A percentile compares a stretch with the other conserved stretches of the same genome.
Evolutionary conservation across 1,140 invertebrate genomes (phyloP).

Genomic region (Philaenus spumarius): DNA sequence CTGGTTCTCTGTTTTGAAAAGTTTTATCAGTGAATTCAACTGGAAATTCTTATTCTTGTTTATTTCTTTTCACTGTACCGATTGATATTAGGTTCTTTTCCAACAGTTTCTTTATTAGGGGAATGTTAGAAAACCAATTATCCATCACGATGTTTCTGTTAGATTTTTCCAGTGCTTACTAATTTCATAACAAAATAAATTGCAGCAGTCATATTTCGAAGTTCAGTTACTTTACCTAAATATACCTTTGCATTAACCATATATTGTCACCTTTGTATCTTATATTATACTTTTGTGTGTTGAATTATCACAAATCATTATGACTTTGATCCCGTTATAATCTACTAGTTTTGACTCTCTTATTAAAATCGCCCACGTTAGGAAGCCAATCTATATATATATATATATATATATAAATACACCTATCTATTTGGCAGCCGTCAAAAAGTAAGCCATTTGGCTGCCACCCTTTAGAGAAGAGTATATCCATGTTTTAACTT

Average conservation of each 20-base stretch:
- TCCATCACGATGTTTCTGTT: slow-evolving; percentile 35
- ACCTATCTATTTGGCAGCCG: no score
- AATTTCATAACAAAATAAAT: slow-evolving; percentile 30
- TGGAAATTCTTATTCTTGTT: slow-evolving; percentile 29
- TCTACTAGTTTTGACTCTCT: no score
- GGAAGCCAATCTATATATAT: no score
- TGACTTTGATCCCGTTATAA: slow-evolving; percentile 43
- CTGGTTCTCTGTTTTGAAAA: slow-evolving; percentile 3
- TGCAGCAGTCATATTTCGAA: slow-evolving; percentile 14
- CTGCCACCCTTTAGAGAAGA: no score
- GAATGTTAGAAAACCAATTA: slow-evolving; percentile 34
- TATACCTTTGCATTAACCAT: slow-evolving; percentile 36
- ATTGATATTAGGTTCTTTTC: slow-evolving; percentile 28
- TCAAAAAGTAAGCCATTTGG: no score
- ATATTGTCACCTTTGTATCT: no score
- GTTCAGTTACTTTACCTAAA: slow-evolving; percentile 31
- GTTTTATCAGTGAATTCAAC: neutral
- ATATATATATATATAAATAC: no score
- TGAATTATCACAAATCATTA: slow-evolving; percentile 31
- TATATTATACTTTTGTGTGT: no score
- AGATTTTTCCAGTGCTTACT: slow-evolving; percentile 29
- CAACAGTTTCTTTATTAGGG: slow-evolving; percentile 18
- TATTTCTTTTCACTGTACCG: slow-evolving; percentile 33
- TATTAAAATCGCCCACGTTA: no score
- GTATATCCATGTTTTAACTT: no score